Evolutionary conservation across 2,113 vertebrate species (phyloP).

Genomic region (Forbesichthys papilliferus): DNA sequence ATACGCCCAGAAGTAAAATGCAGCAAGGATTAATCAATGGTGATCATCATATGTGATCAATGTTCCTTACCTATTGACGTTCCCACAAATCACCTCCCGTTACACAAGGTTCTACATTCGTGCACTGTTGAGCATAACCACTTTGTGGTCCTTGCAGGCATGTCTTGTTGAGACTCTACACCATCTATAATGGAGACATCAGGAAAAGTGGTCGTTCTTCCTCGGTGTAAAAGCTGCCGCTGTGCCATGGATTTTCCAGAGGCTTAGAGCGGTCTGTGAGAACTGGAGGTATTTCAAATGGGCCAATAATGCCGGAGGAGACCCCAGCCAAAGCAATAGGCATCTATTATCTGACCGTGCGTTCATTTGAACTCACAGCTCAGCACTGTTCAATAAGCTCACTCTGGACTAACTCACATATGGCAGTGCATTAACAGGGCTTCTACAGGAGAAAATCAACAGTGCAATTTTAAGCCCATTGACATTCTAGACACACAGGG

Average conservation of each 20-base stretch:
- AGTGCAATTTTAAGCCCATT: constrained; percentile 2
- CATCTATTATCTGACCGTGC: constrained; percentile 12
- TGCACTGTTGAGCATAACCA: neutral
- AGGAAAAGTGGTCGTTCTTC: neutral
- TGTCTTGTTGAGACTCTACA: neutral
- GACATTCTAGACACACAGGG: neutral
- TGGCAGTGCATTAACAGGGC: neutral
- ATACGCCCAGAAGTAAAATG: neutral
- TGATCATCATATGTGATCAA: constrained; percentile 13
- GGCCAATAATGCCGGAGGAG: constrained; percentile 21
- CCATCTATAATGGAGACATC: neutral
- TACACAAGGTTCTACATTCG: neutral
- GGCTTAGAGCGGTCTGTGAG: constrained; percentile 8
- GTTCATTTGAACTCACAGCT: neutral
- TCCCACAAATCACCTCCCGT: neutral
- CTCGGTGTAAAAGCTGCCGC: neutral
- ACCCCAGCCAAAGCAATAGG: neutral
- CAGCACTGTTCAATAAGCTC: constrained; percentile 1
- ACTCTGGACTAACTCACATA: constrained; percentile 11
- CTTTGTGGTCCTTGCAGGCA: neutral
- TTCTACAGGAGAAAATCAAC: neutral
- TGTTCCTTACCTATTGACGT: neutral
- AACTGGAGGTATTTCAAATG: constrained; percentile 35
- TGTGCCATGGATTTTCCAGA: constrained; percentile 28
- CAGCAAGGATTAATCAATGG: constrained; percentile 15